Evolutionary conservation across 2,113 vertebrate species (phyloP), one percentile per base, ranked within the genome.

Genomic region (Cyprinodon brontotheroides): DNA sequence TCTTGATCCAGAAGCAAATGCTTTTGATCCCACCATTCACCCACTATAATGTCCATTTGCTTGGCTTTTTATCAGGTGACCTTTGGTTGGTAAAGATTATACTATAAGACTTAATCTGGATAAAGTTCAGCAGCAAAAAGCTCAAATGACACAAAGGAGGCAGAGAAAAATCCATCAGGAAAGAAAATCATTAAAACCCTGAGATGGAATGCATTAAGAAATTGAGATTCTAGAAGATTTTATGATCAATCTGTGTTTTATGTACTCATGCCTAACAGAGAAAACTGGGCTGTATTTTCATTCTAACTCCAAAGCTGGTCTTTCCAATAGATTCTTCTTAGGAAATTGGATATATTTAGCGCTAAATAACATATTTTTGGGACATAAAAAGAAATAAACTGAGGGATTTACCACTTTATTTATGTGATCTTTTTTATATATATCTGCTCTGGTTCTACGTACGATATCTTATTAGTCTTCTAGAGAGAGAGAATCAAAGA

Each of bases 281-380:
- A 74, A 76, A 89, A 83, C 15, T 29, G 86, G 90, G 91, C 90
- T 87, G 89, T 77, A 87, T 86, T 89, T 89, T 75, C 75, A 81
- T 80, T 91, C 82, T 84, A 86, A 76, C 72, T 85, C 61, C 74
- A 82, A 85, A 87, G 77, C 78, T 71, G 81, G 77, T 79, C 87
- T 92, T 91, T 90, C 65, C 65, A 81, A 82, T 77, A 63, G 73
- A 84, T 83, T 87, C 60, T 80, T 90, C 73, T 3, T 45, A 83
- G 72, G 76, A 70, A 41, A 74, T 37, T 4, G 66, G 88, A 86
- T 91, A 91, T 78, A 90, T 92, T 88, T 91, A 91, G 89, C 66
- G 53, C 63, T 13, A 50, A 80, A 67, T 61, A 2, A 71, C 65
- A 62, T 92, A 91, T 90, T 89, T 87, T 86, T 90, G 87, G 85